Evolutionary conservation across 2,888 invertebrate species (phyloP).

Genomic region (Diaphora mendica): DNA sequence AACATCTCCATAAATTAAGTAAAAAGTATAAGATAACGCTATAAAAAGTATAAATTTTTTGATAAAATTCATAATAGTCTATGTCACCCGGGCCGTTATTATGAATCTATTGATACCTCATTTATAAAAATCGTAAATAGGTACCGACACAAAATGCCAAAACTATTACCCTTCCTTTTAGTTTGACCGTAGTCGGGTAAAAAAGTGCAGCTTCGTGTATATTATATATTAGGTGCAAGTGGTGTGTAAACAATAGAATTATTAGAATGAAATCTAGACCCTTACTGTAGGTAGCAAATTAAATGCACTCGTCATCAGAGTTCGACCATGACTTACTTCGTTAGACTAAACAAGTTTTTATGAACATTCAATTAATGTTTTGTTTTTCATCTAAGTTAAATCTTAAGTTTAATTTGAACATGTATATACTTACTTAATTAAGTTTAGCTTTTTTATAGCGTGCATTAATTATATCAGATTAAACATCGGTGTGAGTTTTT

Average conservation of each 20-base stretch:
- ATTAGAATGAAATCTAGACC: background rate
- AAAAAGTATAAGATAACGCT: too few relatives aligned
- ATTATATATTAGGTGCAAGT: background rate
- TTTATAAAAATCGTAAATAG: too few relatives aligned
- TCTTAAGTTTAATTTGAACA: background rate
- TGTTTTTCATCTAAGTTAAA: background rate
- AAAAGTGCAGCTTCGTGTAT: background rate
- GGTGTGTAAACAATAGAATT: background rate
- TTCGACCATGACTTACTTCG: background rate
- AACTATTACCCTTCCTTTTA: too few relatives aligned
- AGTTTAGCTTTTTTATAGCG: background rate
- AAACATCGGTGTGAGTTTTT: background rate
- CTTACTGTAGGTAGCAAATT: background rate
- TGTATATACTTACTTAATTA: constrained; percentile 1
- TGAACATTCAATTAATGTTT: background rate
- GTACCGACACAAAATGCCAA: too few relatives aligned
- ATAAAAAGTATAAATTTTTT: too few relatives aligned
- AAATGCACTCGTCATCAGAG: background rate
- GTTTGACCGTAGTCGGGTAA: too few relatives aligned
- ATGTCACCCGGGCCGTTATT: too few relatives aligned
- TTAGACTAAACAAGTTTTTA: constrained; percentile 5
- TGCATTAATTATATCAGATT: background rate
- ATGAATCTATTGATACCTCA: too few relatives aligned
- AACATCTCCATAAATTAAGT: too few relatives aligned
- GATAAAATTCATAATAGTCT: too few relatives aligned